Percentiles rank a stretch among this genome's conserved stretches.
phyloP scores from a whole-genome alignment of 2,888 invertebrate genomes.

The Cotesia congregata region DNA sequence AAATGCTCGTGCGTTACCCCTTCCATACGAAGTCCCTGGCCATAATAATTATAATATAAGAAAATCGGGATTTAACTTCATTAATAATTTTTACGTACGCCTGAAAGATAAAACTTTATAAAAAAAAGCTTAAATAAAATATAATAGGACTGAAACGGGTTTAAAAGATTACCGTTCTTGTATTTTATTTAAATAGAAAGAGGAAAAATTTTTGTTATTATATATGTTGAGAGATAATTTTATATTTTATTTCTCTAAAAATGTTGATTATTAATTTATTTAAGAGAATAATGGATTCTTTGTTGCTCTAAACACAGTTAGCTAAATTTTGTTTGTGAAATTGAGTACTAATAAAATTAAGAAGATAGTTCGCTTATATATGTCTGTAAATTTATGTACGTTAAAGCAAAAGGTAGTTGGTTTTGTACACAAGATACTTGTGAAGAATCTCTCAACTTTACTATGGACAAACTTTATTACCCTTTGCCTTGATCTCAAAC shows the following conservation, averaged over 20 bases:
- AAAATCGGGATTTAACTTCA: background rate
- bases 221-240: background rate
- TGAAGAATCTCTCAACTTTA: background rate
- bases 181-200: background rate
- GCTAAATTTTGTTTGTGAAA: too few relatives aligned
- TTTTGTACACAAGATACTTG: constrained; percentile 13
- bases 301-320: too few relatives aligned
- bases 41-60: background rate
- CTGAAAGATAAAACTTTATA: background rate
- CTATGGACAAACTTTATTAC: constrained; percentile 21
- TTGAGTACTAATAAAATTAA: background rate
- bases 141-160: background rate
- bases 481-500: constrained; percentile 7
- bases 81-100: background rate
- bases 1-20: too few relatives aligned
- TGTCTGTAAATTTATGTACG: background rate
- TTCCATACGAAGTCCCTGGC: too few relatives aligned
- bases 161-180: background rate
- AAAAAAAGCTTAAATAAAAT: background rate
- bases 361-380: background rate
- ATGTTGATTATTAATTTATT: too few relatives aligned
- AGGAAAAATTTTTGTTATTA: background rate
- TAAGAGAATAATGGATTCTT: too few relatives aligned
- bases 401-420: background rate
- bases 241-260: too few relatives aligned